Conservation (phyloP, 2,113 vertebrate species). For the Pluvianellus socialis region DNA sequence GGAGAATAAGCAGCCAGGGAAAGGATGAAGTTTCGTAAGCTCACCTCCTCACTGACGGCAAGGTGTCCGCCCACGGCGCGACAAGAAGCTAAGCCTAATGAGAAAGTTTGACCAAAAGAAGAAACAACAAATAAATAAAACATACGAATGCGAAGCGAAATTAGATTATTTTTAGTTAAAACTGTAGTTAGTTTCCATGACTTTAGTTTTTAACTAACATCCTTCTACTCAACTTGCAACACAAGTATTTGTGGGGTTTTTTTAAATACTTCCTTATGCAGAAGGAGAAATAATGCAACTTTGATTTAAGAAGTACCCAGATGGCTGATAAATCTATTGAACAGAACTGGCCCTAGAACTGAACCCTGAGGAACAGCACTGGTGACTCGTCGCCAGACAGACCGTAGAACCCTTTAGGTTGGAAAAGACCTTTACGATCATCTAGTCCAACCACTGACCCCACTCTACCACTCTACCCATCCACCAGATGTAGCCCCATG, state of each 20-base stretch:
- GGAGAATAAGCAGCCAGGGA: not conserved
- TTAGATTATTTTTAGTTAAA: not conserved
- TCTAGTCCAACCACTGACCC: too few species aligned
- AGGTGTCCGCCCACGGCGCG: not conserved
- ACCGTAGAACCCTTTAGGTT: too few species aligned
- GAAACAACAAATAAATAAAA: rapidly evolving
- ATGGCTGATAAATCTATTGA: not conserved
- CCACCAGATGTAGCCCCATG: too few species aligned
- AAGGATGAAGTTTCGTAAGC: not conserved
- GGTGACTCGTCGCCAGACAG: not conserved
- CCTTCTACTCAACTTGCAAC: not conserved
- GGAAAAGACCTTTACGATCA: too few species aligned
- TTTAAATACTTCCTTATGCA: not conserved
- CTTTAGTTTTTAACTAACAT: not conserved
- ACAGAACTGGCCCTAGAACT: not conserved
- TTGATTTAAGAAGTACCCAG: not conserved
- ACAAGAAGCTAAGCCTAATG: not conserved
- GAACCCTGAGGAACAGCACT: not conserved
- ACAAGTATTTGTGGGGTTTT: not conserved
- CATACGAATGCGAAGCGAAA: rapidly evolving
- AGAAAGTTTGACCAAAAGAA: not conserved
- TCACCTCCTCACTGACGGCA: not conserved
- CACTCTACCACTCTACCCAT: too few species aligned
- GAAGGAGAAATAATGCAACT: not conserved
- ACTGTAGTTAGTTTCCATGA: not conserved